These are phyloP conservation scores for Masticophis lateralis DNA, from an alignment of 2,797 vertebrate genomes.

Conservation along the genomic window DNA sequence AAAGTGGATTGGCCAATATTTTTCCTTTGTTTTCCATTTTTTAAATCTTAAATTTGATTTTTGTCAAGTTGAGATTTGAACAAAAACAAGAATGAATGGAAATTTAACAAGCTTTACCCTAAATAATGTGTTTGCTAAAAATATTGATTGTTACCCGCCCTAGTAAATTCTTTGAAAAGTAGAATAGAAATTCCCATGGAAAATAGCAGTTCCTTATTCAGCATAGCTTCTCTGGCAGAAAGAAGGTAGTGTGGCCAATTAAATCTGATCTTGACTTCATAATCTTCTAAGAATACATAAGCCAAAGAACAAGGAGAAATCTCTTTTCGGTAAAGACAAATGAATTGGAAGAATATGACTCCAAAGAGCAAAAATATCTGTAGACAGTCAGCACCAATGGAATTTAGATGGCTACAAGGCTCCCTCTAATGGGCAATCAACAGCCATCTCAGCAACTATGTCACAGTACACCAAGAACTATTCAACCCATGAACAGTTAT, in stretches of 20 bases:
- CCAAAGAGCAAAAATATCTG: neutral
- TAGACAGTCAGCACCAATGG: neutral
- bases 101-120: neutral
- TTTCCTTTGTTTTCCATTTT: neutral
- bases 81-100: neutral
- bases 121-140: neutral
- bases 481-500: neutral
- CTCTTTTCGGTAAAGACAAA: neutral
- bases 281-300: neutral
- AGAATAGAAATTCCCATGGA: neutral
- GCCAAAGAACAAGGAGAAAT: neutral
- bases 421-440: neutral
- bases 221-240: neutral
- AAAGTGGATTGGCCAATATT: neutral
- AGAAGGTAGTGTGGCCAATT: neutral
- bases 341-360: neutral
- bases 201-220: neutral
- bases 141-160: neutral
- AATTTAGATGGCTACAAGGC: neutral
- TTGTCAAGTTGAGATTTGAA: neutral
- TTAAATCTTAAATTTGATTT: neutral
- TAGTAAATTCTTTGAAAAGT: neutral
- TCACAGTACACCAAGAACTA: neutral
- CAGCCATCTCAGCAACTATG: neutral
- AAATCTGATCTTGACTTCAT: neutral